A percentile compares a stretch with the other conserved stretches of the same genome.
Evolutionary conservation across 2,797 vertebrate species (phyloP).

Genomic region (Melanotaenia trifasciata): DNA sequence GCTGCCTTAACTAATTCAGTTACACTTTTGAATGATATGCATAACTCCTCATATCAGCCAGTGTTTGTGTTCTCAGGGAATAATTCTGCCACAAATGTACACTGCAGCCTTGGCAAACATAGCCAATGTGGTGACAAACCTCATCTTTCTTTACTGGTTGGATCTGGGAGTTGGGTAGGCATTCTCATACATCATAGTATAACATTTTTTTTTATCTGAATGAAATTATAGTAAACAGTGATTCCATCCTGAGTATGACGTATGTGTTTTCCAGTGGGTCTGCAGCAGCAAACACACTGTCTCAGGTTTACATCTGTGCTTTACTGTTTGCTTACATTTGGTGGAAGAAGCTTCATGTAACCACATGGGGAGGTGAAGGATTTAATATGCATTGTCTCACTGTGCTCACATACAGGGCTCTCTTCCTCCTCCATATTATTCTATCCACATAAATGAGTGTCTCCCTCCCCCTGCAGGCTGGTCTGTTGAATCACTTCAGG

Average conservation of each 20-base stretch:
- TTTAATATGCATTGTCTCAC: background rate
- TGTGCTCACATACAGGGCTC: background rate
- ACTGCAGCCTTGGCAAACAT: conserved; percentile 86
- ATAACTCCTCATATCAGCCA: background rate
- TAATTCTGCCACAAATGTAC: conserved; percentile 89
- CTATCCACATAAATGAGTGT: conserved; percentile 25
- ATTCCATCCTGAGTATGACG: background rate
- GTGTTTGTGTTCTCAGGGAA: conserved; percentile 81
- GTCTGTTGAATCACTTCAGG: conserved; percentile 88
- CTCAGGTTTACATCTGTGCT: conserved; percentile 82
- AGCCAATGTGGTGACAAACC: conserved; percentile 86
- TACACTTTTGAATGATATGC: background rate
- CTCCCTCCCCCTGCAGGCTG: conserved; percentile 85
- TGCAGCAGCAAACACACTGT: conserved; percentile 87
- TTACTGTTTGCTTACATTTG: conserved; percentile 86
- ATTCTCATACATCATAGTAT: background rate
- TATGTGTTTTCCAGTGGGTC: conserved; percentile 85
- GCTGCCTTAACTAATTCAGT: conserved; percentile 1
- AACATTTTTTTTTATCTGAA: background rate
- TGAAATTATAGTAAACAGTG: background rate
- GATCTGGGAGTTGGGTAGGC: conserved; percentile 89
- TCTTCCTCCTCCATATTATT: conserved; percentile 9
- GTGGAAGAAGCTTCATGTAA: conserved; percentile 86
- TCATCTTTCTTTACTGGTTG: conserved; percentile 85
- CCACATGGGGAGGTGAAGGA: conserved; percentile 91